Evolutionary conservation across 2,113 vertebrate genomes (phyloP).

Genomic region (Cynopterus brachyotis): DNA sequence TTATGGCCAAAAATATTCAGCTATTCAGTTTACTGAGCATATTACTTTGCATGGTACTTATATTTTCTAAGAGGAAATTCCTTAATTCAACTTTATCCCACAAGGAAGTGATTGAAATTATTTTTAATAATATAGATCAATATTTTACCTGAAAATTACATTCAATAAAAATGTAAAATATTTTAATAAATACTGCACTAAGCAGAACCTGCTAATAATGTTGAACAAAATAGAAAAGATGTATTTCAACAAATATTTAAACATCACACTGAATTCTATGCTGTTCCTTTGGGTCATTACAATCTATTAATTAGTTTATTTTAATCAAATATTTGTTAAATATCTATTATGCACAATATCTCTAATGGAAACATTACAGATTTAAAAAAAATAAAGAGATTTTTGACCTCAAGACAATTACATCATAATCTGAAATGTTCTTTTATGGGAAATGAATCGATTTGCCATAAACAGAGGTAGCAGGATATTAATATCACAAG

Average conservation of each 20-base stretch:
- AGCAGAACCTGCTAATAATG: not conserved
- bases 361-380: not conserved
- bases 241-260: not conserved
- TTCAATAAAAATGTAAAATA: constrained; percentile 13
- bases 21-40: constrained; percentile 16
- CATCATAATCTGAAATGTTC: not conserved
- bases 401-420: not conserved
- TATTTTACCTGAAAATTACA: not conserved
- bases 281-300: not conserved
- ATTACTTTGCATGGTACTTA: constrained; percentile 28
- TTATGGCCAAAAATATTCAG: constrained; percentile 15
- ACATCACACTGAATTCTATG: not conserved
- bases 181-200: not conserved
- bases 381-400: not conserved
- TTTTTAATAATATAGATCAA: not conserved
- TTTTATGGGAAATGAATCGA: not conserved
- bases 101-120: constrained; percentile 9
- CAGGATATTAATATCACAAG: not conserved
- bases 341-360: not conserved
- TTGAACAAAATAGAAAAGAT: constrained; percentile 17
- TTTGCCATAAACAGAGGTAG: not conserved
- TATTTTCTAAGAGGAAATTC: not conserved
- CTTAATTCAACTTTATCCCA: not conserved
- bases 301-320: not conserved
- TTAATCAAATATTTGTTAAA: not conserved